These are phyloP conservation scores for Hippolais icterina DNA, from an alignment of 2,113 vertebrate species.

Conservation along the genomic window DNA sequence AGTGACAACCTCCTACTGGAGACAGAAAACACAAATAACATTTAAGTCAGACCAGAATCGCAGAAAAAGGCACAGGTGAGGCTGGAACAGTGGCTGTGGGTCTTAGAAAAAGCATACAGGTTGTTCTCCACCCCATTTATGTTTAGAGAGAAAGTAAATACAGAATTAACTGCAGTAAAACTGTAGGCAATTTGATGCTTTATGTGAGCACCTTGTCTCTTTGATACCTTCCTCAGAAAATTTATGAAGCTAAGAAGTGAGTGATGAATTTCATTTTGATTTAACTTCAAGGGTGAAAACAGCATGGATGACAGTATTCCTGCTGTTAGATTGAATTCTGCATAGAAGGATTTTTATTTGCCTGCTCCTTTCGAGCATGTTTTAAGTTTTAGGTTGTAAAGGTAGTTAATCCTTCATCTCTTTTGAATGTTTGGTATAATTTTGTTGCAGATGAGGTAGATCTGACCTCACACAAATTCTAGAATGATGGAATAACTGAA, in stretches of 20 bases:
- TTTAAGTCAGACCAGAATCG: neutral
- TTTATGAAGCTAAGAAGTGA: neutral
- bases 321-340: neutral
- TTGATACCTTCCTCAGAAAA: neutral
- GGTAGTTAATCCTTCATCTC: neutral
- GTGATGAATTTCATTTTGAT: neutral
- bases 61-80: neutral
- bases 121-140: neutral
- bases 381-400: neutral
- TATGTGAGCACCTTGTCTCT: neutral
- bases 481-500: neutral
- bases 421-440: accelerated
- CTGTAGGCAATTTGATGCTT: neutral
- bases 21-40: neutral
- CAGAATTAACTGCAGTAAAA: neutral
- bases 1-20: neutral
- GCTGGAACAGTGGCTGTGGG: neutral
- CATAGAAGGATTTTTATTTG: neutral
- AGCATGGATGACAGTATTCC: neutral
- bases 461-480: neutral
- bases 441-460: neutral
- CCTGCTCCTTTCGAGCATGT: neutral
- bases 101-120: neutral
- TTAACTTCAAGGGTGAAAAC: neutral
- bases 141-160: neutral